These are phyloP conservation scores for Penaeus monodon DNA, from an alignment of 2,888 invertebrate species.

Conservation along the genomic window DNA sequence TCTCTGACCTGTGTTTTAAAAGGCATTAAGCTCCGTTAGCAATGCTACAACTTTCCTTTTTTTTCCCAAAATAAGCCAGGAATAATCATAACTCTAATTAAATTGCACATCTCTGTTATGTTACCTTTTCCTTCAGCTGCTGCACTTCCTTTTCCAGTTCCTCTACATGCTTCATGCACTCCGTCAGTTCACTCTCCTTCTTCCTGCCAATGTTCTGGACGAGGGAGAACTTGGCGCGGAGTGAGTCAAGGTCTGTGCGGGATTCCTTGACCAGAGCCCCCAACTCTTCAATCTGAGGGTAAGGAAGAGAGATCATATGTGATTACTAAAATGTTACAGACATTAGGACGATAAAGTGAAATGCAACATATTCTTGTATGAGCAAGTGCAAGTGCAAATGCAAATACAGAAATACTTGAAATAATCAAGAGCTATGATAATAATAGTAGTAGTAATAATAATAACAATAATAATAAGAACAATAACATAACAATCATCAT, in stretches of 20 bases:
- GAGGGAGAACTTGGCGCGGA: constrained; percentile 31
- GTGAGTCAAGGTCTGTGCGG: constrained; percentile 18
- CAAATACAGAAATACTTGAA: too few relatives aligned
- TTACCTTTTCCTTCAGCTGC: constrained; percentile 32
- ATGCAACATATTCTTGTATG: too few relatives aligned
- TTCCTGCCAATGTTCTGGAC: constrained; percentile 23
- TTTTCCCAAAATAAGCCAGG: too few relatives aligned
- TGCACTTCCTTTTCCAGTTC: constrained; percentile 9
- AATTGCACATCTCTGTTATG: too few relatives aligned
- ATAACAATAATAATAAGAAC: too few relatives aligned
- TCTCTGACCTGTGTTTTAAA: neutral
- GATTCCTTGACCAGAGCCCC: constrained; percentile 15
- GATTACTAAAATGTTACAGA: neutral
- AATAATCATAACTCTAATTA: too few relatives aligned
- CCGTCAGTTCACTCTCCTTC: constrained; percentile 32
- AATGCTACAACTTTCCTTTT: too few relatives aligned
- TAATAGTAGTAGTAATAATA: too few relatives aligned
- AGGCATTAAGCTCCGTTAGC: neutral
- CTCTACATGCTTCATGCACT: constrained; percentile 2
- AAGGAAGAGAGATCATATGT: neutral
- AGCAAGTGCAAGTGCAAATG: too few relatives aligned
- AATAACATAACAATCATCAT: too few relatives aligned
- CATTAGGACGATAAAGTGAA: neutral
- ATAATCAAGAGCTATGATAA: too few relatives aligned
- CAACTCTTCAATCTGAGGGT: constrained; percentile 19